Base-by-base conservation (phyloP, 2,113 vertebrate genomes). In the Asarcornis scutulata region DNA sequence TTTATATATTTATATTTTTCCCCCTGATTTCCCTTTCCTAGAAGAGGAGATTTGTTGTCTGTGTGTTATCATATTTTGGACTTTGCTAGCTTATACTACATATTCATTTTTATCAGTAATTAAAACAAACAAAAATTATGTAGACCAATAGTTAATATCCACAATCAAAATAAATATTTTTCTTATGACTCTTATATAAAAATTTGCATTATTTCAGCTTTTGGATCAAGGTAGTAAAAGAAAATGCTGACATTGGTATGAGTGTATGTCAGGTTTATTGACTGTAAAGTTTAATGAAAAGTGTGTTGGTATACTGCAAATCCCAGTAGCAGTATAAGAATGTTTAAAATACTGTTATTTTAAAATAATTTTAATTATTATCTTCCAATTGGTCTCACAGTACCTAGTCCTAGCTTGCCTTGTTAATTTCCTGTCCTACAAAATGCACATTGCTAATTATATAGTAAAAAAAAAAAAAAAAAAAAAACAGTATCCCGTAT, bases 281-380 rank as follows among this genome's bases (percentile, higher is more conserved):
- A 62, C 69, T 60, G 13, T 69, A 50, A 25, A 48, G 23, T 64
- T 62, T 58, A 64, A 56, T 74, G 53, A 64, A 32, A 84, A 84
- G 22, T 62, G n/a, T 75, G 17, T 78, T 63, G 18, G 11, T 86
- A 27, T 1, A 2, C 31, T 80, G 48, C 40, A 71, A 69, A 31
- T 17, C 58, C 23, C 22, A 15, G 23, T 38, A 59, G 3, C 15
- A n/a, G 13, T 46, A 23, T 44, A 80, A 80, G 26, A 48, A 46
- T 17, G 46, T 48, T 89, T 60, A 34, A 72, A 81, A 71, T 84
- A 91, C 63, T 64, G 11, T 25, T 76, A 91, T 63, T 86, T 88
- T 88, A 80, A 96, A 95, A 91, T 93, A 94, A 73, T 44, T 96
- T 80, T 94, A 84, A 88, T 96, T 92, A 79, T 86, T 96, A 95